Percentiles rank a stretch among this genome's conserved stretches.
phyloP scores from a whole-genome alignment of 2,113 vertebrate species.

The Brachyhypopomus gauderio region DNA sequence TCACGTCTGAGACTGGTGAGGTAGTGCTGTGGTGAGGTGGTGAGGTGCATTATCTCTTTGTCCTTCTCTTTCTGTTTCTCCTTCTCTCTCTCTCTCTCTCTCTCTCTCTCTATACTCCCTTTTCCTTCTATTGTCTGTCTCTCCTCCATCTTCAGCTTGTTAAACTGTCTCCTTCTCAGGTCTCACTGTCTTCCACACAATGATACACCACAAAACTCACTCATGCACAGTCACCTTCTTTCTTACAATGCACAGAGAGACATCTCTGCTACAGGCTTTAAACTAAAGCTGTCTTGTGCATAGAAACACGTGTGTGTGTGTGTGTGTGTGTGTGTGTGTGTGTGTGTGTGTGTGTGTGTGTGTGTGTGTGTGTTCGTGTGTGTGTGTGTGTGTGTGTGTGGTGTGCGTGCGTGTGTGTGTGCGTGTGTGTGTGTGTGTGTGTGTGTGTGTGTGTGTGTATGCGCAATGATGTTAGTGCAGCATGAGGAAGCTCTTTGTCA shows the following conservation, averaged over 20 bases:
- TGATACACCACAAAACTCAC: not conserved
- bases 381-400: not conserved
- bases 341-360: too few species aligned
- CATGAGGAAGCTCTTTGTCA: slow-evolving; percentile 58
- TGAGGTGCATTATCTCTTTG: too few species aligned
- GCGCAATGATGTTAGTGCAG: not conserved
- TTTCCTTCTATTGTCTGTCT: not conserved
- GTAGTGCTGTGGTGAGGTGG: too few species aligned
- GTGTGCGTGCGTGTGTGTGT: too few species aligned
- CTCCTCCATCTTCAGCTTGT: slow-evolving; percentile 48
- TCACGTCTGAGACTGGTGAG: too few species aligned
- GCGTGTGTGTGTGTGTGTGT: not conserved
- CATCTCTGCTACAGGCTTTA: not conserved
- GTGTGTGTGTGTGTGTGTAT: too few species aligned
- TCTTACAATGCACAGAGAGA: not conserved
- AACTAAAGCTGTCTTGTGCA: too few species aligned
- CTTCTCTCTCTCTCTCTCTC: not conserved
- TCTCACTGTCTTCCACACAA: too few species aligned
- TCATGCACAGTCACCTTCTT: slow-evolving; percentile 25
- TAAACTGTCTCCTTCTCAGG: slow-evolving; percentile 49
- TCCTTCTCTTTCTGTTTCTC: not conserved
- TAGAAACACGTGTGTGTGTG: not conserved
- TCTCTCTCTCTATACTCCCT: not conserved
- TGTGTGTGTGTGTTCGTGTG: too few species aligned
- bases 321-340: not conserved